These are phyloP conservation scores for Bellardia bayeri DNA, from an alignment of 2,888 invertebrate genomes.

Conservation along the genomic window DNA sequence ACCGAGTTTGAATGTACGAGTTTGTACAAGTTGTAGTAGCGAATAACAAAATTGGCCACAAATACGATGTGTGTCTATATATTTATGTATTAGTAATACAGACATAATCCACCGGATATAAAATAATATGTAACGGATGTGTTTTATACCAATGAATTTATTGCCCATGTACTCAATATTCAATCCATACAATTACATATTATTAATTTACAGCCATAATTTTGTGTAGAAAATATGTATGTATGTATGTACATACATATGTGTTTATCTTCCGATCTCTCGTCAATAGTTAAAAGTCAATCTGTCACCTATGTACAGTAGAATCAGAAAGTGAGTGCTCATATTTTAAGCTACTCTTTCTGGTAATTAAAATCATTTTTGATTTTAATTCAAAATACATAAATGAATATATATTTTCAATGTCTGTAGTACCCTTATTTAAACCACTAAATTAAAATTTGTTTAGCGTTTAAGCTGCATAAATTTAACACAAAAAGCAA, in stretches of 20 bases:
- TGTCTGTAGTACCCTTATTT: too few relatives aligned
- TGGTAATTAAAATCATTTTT: too few relatives aligned
- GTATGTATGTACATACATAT: too few relatives aligned
- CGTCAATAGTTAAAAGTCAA: conserved; percentile 17
- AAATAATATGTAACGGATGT: conserved; percentile 42
- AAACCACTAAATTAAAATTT: too few relatives aligned
- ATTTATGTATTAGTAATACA: background rate
- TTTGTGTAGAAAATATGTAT: background rate
- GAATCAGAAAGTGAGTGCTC: too few relatives aligned
- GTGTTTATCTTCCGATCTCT: background rate
- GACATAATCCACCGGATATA: conserved; percentile 30
- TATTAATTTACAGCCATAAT: conserved; percentile 10
- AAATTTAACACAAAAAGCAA: too few relatives aligned
- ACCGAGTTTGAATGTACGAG: background rate
- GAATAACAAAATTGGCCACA: conserved; percentile 40
- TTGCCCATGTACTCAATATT: conserved; percentile 1
- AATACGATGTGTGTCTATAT: background rate
- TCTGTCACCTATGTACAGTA: background rate
- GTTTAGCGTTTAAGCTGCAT: too few relatives aligned
- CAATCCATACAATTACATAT: background rate
- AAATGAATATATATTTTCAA: too few relatives aligned
- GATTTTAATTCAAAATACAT: too few relatives aligned
- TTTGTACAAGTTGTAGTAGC: background rate
- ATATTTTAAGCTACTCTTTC: too few relatives aligned
- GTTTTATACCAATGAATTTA: conserved; percentile 20